phyloP scores from a whole-genome alignment of 2,113 vertebrate species.

The Isichthys henryi region DNA sequence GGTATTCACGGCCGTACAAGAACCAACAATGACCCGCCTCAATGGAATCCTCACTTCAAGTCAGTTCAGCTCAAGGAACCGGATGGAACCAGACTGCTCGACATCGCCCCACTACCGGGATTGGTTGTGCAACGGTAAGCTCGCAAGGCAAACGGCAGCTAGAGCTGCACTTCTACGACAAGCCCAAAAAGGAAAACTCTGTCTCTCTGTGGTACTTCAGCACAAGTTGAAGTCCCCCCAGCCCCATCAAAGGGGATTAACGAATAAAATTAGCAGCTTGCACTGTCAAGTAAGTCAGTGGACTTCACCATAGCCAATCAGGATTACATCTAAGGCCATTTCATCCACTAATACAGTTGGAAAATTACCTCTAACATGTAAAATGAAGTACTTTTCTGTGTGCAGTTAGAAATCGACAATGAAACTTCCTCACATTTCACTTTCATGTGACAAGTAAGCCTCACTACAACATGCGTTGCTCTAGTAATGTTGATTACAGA shows the following conservation, averaged over 20 bases:
- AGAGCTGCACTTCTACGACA: neutral
- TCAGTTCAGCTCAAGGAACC: neutral
- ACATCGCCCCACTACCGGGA: neutral
- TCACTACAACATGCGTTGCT: neutral
- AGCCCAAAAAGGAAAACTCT: neutral
- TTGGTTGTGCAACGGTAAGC: neutral
- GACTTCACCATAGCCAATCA: too few relatives aligned
- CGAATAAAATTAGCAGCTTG: neutral
- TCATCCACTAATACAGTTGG: neutral
- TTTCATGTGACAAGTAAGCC: neutral
- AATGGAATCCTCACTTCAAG: neutral
- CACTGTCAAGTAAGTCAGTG: neutral
- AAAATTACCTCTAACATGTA: neutral
- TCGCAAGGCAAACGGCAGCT: neutral
- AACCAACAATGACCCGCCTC: conserved; percentile 4
- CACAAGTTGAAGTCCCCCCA: neutral
- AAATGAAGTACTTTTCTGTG: neutral
- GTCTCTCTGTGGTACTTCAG: neutral
- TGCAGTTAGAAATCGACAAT: neutral
- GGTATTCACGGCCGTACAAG: conserved; percentile 4
- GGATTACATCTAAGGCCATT: neutral
- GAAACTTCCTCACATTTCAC: neutral
- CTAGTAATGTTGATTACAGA: neutral
- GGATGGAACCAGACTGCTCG: neutral
- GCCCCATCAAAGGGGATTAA: neutral